Percentiles rank a stretch among this genome's conserved stretches.
These are phyloP conservation scores for Apis florea DNA, from an alignment of 1,140 invertebrate genomes.

Conservation along the genomic window DNA sequence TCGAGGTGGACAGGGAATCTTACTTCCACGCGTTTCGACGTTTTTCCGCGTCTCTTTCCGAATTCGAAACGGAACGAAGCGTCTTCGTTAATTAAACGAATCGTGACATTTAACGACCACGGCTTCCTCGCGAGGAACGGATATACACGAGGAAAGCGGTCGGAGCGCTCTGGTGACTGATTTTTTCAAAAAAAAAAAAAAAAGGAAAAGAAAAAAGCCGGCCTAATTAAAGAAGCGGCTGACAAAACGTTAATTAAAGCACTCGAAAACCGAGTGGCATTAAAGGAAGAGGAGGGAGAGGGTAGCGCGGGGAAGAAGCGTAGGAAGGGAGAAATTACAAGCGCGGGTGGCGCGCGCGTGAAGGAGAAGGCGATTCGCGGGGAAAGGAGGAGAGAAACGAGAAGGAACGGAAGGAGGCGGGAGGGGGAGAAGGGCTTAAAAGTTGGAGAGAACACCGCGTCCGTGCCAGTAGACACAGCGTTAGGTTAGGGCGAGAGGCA, in stretches of 20 bases:
- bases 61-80: too few species aligned
- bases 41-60: too few species aligned
- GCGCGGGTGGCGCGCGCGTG: slow-evolving; percentile 46
- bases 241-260: slow-evolving; percentile 76
- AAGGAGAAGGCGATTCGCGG: slow-evolving; percentile 43
- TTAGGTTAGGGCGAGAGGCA: slow-evolving; percentile 56
- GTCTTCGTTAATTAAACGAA: neutral
- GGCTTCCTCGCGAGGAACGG: neutral
- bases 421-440: slow-evolving; percentile 68
- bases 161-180: slow-evolving; percentile 64
- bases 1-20: neutral
- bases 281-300: slow-evolving; percentile 68
- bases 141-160: too few species aligned
- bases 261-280: slow-evolving; percentile 74
- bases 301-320: slow-evolving; percentile 31
- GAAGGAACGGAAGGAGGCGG: neutral
- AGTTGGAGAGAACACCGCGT: slow-evolving; percentile 72
- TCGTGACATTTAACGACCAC: neutral
- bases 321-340: slow-evolving; percentile 58
- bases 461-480: slow-evolving; percentile 65
- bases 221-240: slow-evolving; percentile 72
- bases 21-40: too few species aligned
- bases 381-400: neutral
- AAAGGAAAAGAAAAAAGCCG: slow-evolving; percentile 55
- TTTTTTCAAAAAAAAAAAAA: slow-evolving; percentile 18